These are phyloP conservation scores for Pogonomyrmex barbatus DNA, from an alignment of 1,140 invertebrate species.

Conservation along the genomic window DNA sequence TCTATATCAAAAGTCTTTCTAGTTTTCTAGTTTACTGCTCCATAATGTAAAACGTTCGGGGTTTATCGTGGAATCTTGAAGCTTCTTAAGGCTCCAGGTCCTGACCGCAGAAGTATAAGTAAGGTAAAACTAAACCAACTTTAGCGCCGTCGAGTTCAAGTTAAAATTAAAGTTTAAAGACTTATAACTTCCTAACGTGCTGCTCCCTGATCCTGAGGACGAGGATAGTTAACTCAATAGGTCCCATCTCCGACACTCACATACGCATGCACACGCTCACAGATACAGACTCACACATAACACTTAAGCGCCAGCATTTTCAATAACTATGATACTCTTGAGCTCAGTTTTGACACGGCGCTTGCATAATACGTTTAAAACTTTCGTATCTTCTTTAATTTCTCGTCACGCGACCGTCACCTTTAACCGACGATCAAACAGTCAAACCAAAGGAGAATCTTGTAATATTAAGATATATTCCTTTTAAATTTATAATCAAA, in stretches of 20 bases:
- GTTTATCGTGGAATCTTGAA: conserved; percentile 76
- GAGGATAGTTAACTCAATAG: conserved; percentile 72
- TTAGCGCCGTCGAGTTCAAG: conserved; percentile 70
- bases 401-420: background rate
- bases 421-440: conserved; percentile 7
- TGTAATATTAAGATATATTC: background rate
- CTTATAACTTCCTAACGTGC: conserved; percentile 79
- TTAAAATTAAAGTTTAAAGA: conserved; percentile 82
- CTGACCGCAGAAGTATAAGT: conserved; percentile 76
- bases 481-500: background rate
- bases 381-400: conserved; percentile 54
- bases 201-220: conserved; percentile 68
- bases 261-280: background rate
- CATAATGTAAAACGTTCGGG: conserved; percentile 69
- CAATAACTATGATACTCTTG: conserved; percentile 52
- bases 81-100: conserved; percentile 71
- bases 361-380: conserved; percentile 52
- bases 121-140: conserved; percentile 75
- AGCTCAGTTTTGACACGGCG: conserved; percentile 27
- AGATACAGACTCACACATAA: conserved; percentile 18
- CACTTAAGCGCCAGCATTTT: conserved; percentile 37
- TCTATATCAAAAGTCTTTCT: conserved; percentile 34
- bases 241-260: conserved; percentile 50
- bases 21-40: conserved; percentile 14
- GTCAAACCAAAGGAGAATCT: background rate